phyloP scores from a whole-genome alignment of 2,797 vertebrate genomes.

The Cyprinella venusta region DNA sequence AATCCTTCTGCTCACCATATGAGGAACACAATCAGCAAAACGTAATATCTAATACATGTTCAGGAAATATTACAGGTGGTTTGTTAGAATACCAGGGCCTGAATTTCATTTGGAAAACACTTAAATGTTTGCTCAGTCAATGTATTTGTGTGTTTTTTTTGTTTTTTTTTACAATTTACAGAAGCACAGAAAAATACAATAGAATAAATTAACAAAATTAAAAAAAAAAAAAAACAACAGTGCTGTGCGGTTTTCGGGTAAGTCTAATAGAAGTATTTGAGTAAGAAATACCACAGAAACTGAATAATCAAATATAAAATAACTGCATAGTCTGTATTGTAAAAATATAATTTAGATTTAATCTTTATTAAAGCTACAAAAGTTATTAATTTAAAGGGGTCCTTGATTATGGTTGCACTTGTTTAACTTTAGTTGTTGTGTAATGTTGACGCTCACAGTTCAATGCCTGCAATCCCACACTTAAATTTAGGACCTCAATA shows the following conservation, averaged over 20 bases:
- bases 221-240: background rate
- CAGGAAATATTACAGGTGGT: background rate
- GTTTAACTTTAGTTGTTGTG: no score
- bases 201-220: background rate
- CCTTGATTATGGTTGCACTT: no score
- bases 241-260: background rate
- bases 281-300: background rate
- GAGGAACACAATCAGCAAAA: background rate
- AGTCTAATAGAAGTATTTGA: no score
- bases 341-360: background rate
- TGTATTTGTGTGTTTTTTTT: background rate
- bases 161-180: background rate
- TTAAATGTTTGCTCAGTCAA: background rate
- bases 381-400: no score
- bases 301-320: background rate
- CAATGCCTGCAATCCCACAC: no score
- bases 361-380: background rate
- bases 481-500: background rate
- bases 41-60: background rate
- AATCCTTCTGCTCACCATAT: background rate
- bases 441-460: no score
- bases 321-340: background rate
- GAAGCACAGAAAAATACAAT: background rate
- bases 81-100: background rate
- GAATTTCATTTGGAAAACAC: background rate